Conservation (phyloP, 2,888 invertebrate genomes). For the Trachelus troglodyta region DNA sequence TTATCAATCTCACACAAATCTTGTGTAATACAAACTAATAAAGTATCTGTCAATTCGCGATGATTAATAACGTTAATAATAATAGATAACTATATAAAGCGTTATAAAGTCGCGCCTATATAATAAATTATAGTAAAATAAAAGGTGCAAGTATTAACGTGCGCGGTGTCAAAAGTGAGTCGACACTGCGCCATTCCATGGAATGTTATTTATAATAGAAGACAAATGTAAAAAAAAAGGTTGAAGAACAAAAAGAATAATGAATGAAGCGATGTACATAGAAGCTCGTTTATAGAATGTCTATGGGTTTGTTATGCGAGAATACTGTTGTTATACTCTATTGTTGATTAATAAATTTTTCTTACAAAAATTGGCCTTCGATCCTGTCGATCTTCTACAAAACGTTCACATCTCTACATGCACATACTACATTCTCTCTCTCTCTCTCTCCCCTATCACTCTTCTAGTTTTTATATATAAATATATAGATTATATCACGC, state of each 20-base stretch:
- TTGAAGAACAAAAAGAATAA: constrained; percentile 32
- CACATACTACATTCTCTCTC: constrained; percentile 24
- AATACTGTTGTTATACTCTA: constrained; percentile 56
- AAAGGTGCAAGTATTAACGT: constrained; percentile 10
- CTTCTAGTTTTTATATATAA: constrained; percentile 15
- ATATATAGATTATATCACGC: constrained; percentile 10
- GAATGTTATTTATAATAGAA: constrained; percentile 53
- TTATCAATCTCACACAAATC: background rate
- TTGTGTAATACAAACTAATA: background rate
- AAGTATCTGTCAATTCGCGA: background rate
- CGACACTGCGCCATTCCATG: constrained; percentile 37
- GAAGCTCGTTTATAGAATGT: constrained; percentile 53
- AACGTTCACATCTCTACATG: constrained; percentile 26
- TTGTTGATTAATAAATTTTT: constrained; percentile 65
- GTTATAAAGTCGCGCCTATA: background rate
- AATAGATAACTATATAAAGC: background rate
- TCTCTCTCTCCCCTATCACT: constrained; percentile 12
- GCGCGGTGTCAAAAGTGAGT: constrained; percentile 53
- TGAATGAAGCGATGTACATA: background rate
- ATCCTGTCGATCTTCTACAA: constrained; percentile 54
- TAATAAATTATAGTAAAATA: constrained; percentile 1
- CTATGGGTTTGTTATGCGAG: constrained; percentile 65
- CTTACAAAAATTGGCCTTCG: constrained; percentile 53
- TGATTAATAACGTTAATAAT: background rate
- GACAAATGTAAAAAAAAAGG: constrained; percentile 22